Conservation (phyloP, 2,113 vertebrate genomes). For the Eubucco bourcierii region DNA sequence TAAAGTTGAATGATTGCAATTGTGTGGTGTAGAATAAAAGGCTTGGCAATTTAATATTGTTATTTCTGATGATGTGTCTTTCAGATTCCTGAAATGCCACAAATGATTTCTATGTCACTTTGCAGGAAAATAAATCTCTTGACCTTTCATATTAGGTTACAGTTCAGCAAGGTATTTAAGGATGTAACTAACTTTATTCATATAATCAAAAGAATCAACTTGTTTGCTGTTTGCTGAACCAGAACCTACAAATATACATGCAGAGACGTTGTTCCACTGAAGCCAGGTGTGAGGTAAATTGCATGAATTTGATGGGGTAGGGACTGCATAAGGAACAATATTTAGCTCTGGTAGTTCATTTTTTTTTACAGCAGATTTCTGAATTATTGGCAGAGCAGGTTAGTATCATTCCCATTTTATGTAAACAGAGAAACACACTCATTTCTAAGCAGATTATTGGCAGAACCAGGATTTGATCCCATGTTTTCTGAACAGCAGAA, state of each 20-base stretch:
- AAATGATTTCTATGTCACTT: neutral
- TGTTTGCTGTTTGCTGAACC: slow-evolving; percentile 30
- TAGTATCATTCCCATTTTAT: neutral
- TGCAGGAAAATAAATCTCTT: neutral
- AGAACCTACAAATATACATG: slow-evolving; percentile 5
- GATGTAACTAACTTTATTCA: neutral
- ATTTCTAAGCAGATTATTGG: neutral
- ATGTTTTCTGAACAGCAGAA: slow-evolving; percentile 25
- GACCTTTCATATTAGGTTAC: neutral
- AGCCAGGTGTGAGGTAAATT: neutral
- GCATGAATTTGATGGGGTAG: neutral
- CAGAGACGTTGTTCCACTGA: neutral
- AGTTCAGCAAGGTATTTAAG: slow-evolving; percentile 10
- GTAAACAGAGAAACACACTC: neutral
- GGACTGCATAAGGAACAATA: neutral
- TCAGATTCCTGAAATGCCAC: neutral
- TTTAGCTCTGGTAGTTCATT: neutral
- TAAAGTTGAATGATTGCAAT: neutral
- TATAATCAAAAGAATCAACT: slow-evolving; percentile 8
- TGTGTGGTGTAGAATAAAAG: neutral
- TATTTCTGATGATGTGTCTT: neutral
- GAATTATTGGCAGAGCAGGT: neutral
- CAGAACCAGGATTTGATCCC: neutral
- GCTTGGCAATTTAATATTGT: neutral
- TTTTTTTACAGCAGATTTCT: neutral